phyloP scores from a whole-genome alignment of 2,797 vertebrate species.

The Ctenochaetus hawaiiensis region DNA sequence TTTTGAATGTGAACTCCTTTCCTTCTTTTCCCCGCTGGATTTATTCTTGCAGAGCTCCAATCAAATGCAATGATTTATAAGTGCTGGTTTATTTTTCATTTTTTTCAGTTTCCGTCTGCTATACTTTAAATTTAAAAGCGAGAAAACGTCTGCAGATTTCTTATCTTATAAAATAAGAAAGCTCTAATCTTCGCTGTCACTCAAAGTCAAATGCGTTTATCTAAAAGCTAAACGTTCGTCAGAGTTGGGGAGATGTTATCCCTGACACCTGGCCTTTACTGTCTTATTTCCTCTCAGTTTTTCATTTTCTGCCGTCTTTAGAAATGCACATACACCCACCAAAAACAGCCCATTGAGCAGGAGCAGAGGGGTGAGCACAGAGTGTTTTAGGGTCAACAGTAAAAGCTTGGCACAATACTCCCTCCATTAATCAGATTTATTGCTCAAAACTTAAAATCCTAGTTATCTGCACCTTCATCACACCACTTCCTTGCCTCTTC shows the following conservation, averaged over 20 bases:
- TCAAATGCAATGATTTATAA: constrained; percentile 35
- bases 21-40: constrained; percentile 6
- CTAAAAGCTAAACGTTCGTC: constrained; percentile 14
- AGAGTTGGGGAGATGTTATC: constrained; percentile 21
- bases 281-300: constrained; percentile 5
- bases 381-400: constrained; percentile 47
- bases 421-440: constrained; percentile 38
- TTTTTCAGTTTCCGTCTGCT: constrained; percentile 37
- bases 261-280: constrained; percentile 11
- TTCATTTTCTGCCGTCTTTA: constrained; percentile 21
- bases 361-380: constrained; percentile 11
- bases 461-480: constrained; percentile 34
- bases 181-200: constrained; percentile 31
- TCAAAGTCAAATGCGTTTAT: constrained; percentile 34
- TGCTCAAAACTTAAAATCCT: constrained; percentile 42
- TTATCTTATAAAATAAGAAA: constrained; percentile 7
- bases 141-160: constrained; percentile 20
- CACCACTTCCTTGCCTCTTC: constrained; percentile 19
- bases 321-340: constrained; percentile 4
- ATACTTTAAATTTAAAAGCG: constrained; percentile 16
- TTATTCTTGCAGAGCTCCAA: constrained; percentile 31
- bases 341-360: constrained; percentile 27
- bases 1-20: constrained; percentile 32
- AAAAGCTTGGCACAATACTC: constrained; percentile 42
- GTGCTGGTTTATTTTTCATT: constrained; percentile 27